A percentile compares a stretch with the other conserved stretches of the same genome.
Evolutionary conservation across 2,888 invertebrate species (phyloP).

Genomic region (Eupithecia abbreviata): DNA sequence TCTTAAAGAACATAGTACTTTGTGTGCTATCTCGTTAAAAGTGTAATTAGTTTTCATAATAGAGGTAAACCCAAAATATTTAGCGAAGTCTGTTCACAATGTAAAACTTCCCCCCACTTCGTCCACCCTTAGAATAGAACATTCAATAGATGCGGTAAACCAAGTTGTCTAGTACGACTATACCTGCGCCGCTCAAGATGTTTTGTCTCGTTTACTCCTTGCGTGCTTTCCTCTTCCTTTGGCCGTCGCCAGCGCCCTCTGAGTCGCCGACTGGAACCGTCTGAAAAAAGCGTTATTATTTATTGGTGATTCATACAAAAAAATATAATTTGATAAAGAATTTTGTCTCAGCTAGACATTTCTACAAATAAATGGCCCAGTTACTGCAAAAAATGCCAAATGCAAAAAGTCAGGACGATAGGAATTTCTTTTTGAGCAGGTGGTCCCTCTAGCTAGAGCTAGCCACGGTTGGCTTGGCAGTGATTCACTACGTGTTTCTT

Average conservation of each 20-base stretch:
- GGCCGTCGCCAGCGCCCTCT: constrained; percentile 76
- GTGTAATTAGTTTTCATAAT: too few species aligned
- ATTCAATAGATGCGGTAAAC: background rate
- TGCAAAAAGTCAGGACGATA: too few species aligned
- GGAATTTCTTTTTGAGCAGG: too few species aligned
- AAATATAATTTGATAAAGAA: too few species aligned
- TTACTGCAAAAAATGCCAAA: too few species aligned
- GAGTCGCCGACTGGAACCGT: constrained; percentile 58
- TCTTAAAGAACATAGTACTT: background rate
- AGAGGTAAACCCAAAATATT: background rate
- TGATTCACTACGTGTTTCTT: too few species aligned
- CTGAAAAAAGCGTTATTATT: constrained; percentile 46
- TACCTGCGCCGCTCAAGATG: constrained; percentile 35
- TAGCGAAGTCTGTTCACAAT: background rate
- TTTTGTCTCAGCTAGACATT: background rate
- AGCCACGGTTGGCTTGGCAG: too few species aligned
- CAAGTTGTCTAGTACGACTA: constrained; percentile 20
- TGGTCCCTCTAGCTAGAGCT: too few species aligned
- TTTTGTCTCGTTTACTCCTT: constrained; percentile 68
- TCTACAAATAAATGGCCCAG: too few species aligned
- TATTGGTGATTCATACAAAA: too few species aligned
- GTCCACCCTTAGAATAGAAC: background rate
- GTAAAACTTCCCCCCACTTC: background rate
- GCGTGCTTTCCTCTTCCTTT: constrained; percentile 77
- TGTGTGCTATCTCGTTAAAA: background rate